Evolutionary conservation across 2,797 vertebrate species (phyloP).

Genomic region (Carapus acus): DNA sequence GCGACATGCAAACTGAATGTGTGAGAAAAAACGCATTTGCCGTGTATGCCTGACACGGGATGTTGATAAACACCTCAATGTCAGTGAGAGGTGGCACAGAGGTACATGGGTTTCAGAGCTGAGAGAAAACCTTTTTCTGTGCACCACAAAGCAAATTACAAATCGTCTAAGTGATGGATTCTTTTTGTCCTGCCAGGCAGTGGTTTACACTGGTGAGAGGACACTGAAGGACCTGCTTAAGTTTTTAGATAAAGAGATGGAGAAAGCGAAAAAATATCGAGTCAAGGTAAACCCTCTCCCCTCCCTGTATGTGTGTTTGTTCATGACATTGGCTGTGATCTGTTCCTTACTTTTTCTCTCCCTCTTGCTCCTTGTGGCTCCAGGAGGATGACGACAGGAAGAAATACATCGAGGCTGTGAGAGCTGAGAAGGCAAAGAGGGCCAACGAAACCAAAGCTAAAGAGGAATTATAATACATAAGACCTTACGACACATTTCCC

Average conservation of each 20-base stretch:
- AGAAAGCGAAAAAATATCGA: conserved; percentile 63
- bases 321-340: conserved; percentile 10
- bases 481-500: conserved; percentile 5
- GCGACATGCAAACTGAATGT: too few species aligned
- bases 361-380: conserved; percentile 29
- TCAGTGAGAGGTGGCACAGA: too few species aligned
- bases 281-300: conserved; percentile 55
- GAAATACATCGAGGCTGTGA: conserved; percentile 51
- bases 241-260: conserved; percentile 79
- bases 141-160: too few species aligned
- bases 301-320: neutral
- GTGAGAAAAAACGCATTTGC: too few species aligned
- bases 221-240: conserved; percentile 74
- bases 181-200: conserved; percentile 69
- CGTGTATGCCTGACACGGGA: too few species aligned
- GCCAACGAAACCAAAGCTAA: conserved; percentile 47
- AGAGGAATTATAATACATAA: conserved; percentile 57
- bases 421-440: conserved; percentile 53
- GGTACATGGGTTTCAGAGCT: too few species aligned
- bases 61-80: too few species aligned
- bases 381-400: conserved; percentile 65
- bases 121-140: too few species aligned
- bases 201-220: conserved; percentile 72
- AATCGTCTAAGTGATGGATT: too few species aligned
- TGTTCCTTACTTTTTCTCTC: conserved; percentile 1